Base-by-base conservation (phyloP, 30 jellyfish, hydroid and myxozoan genomes). In the Chrysaora quinquecirrha region DNA sequence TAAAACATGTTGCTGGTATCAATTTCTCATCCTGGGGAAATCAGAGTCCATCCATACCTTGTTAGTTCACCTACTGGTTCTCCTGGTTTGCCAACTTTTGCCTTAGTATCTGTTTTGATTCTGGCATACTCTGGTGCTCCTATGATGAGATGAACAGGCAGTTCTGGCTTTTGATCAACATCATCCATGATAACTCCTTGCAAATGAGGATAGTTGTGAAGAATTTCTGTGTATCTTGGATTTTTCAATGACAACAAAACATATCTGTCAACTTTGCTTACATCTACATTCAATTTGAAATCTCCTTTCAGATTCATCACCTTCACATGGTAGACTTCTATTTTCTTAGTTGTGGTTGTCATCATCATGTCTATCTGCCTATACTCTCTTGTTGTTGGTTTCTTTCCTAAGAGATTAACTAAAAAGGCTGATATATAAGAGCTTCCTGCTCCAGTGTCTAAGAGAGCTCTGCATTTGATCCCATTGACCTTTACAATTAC, bases 361-460 rank as follows among this genome's bases (percentile, higher is more conserved):
- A 88, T 56, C 97, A 88, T 38, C 97, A 88, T 88, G 65, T 88
- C 89, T 61, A 71, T 88, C 20, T 50, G 48, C 18, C 80, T 60
- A 32, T 75, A 34, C 80, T 85, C 96, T 64, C 82, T 64, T 21
- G 83, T 31, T 22, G 33, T 64, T 48, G 96, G 87, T 63, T 35
- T 66, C 19, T 28, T 29, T 47, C 56, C 48, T 25, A 87, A 30
- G 12, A 66, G 24, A 66, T 87, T 83, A 12, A 70, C 48, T 46
- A 87, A 61, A 69, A n/a, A 76, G 56, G 92, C 48, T n/a, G 96
- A 87, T 11, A 71, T 71, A 54, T 87, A 87, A 18, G 84, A 69
- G 88, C 88, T 67, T 49, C 96, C 96, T 52, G 96, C 90, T 35
- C 87, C 90, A 1, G 90, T 66, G 46, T 87, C 91, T 7, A 76